Percentiles rank a stretch among this genome's conserved stretches.
phyloP scores from a whole-genome alignment of 1,140 invertebrate species.

The Leucophenga varia region DNA sequence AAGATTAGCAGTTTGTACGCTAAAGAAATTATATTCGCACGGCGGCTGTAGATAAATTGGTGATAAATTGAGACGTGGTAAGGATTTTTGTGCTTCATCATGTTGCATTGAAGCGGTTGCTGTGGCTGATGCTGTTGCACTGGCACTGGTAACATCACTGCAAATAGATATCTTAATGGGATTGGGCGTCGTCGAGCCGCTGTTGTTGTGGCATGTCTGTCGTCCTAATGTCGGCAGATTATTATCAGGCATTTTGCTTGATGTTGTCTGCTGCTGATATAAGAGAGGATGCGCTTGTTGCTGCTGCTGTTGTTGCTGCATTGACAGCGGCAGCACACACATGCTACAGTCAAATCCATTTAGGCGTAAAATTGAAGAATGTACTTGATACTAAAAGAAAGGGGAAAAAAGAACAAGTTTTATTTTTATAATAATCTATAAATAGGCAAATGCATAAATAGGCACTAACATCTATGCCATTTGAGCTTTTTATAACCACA shows the following conservation, averaged over 20 bases:
- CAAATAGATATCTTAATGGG: conserved; percentile 34
- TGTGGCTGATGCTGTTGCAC: background rate
- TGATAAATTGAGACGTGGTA: conserved; percentile 40
- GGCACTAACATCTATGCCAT: conserved; percentile 27
- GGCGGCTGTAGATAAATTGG: conserved; percentile 45
- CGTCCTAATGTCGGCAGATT: conserved; percentile 49
- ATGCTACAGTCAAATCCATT: conserved; percentile 59
- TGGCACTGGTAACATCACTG: conserved; percentile 18
- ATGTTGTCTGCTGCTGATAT: too few species aligned
- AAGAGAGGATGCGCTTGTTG: background rate
- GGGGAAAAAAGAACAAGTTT: background rate
- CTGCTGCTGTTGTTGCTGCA: background rate
- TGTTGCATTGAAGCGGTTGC: conserved; percentile 5
- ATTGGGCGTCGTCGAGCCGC: conserved; percentile 20
- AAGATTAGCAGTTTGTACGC: conserved; percentile 2
- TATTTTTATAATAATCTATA: background rate
- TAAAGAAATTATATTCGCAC: conserved; percentile 17
- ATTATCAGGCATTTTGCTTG: conserved; percentile 16
- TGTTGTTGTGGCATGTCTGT: conserved; percentile 10
- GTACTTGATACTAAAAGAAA: conserved; percentile 62
- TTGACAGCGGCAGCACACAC: conserved; percentile 56
- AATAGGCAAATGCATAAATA: background rate
- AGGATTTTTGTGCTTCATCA: conserved; percentile 21
- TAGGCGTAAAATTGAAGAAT: conserved; percentile 63
- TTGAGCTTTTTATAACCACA: conserved; percentile 58